phyloP scores from a whole-genome alignment of 64 coral and sea anemone genomes.

The Dendronephthya gigantea region DNA sequence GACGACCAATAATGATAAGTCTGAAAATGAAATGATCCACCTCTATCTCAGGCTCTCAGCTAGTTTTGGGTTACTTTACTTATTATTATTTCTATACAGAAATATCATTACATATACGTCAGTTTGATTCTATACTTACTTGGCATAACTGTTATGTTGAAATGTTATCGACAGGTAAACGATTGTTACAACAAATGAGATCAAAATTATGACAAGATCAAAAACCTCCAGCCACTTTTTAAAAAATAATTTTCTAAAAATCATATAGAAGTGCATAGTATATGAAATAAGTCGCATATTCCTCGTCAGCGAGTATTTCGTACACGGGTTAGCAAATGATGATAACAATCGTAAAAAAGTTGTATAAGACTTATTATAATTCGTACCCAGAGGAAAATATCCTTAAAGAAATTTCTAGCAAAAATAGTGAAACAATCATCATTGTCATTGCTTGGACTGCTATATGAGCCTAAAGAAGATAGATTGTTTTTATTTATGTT shows the following conservation, averaged over 20 bases:
- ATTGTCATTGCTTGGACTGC: conserved; percentile 68
- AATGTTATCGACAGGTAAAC: conserved; percentile 50
- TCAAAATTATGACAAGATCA: conserved; percentile 57
- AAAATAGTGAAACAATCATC: conserved; percentile 64
- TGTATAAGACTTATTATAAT: neutral
- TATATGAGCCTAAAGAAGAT: conserved; percentile 14
- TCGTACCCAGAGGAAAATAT: conserved; percentile 80
- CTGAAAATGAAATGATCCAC: no score
- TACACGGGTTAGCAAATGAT: no score
- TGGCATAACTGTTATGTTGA: conserved; percentile 58
- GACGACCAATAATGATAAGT: conserved; percentile 55
- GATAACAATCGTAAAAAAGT: neutral
- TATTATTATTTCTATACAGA: no score
- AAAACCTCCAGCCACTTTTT: conserved; percentile 85
- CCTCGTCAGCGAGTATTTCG: no score
- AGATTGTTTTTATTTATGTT: neutral
- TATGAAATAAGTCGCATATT: neutral
- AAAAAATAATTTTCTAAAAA: conserved; percentile 58
- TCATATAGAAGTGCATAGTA: neutral
- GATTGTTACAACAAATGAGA: conserved; percentile 69
- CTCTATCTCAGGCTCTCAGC: no score
- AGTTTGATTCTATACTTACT: conserved; percentile 53
- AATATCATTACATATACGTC: neutral
- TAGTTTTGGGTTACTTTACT: no score
- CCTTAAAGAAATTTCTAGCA: conserved; percentile 61